Evolutionary conservation across 2,888 invertebrate genomes (phyloP), one percentile per base, ranked within the genome.

Genomic region (Metellina segmentata): DNA sequence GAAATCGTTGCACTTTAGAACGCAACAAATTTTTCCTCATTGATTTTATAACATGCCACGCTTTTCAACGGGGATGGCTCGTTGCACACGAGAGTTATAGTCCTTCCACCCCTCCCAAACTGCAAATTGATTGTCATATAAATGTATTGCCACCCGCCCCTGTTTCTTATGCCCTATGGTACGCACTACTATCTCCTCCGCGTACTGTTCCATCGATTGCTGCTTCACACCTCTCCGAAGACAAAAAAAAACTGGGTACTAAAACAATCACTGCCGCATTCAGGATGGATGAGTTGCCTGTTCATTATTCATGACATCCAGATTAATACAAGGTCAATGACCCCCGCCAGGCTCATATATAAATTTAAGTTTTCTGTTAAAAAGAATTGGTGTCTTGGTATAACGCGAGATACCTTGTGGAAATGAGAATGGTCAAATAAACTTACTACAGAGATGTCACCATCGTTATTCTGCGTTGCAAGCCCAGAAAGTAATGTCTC

Each of bases 41-140:
- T 89, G 89, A 89, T 89, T 89, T 89, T 89, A 89, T 78, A 83
- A 89, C 87, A 88, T 81, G 81, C 75, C 74, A 89, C 83, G 83
- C 89, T 83, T 83, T 81, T 89, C 89, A 82, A 49, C 89, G 75
- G 78, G 16, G 19, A 89, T 70, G 89, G 83, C 89, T 89, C 89
- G 89, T 89, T 89, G 89, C 77, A 7, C 83, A 78, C 52, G n/a
- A 83, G 89, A 89, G 89, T 89, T 89, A 89, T 89, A 71, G 77
- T 52, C 6, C 19, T 53, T 71, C 20, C 48, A 71, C 82, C 83
- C 78, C 69, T 13, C 70, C 52, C 75, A 51, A 77, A 53, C 89
- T 83, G 69, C 83, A 83, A 89, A 89, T 89, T 82, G 89, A 89
- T 89, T 83, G 77, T 75, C 75, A 61, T 88, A 88, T 88, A 88